These are phyloP conservation scores for Itoplectis maculator DNA, from an alignment of 2,888 invertebrate genomes.

Conservation along the genomic window DNA sequence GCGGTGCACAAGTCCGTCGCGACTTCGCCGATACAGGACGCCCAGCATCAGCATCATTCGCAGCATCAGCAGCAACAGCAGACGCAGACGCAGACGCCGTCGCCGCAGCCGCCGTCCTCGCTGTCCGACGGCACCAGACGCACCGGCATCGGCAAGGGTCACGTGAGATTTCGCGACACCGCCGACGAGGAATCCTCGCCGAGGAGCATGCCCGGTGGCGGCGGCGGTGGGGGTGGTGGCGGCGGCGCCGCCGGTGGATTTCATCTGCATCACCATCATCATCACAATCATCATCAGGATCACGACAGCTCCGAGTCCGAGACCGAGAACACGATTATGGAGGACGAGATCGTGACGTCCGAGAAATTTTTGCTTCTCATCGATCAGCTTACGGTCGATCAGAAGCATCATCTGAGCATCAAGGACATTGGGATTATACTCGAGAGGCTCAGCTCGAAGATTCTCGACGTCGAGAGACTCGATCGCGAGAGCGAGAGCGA, in stretches of 20 bases:
- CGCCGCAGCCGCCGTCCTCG: slow-evolving; percentile 86
- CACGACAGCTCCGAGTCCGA: slow-evolving; percentile 96
- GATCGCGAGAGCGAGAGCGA: slow-evolving; percentile 97
- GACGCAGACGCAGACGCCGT: slow-evolving; percentile 86
- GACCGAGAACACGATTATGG: slow-evolving; percentile 96
- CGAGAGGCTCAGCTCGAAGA: slow-evolving; percentile 96
- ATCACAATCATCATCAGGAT: slow-evolving; percentile 85
- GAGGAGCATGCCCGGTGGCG: slow-evolving; percentile 58
- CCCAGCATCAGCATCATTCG: slow-evolving; percentile 85
- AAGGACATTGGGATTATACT: slow-evolving; percentile 98
- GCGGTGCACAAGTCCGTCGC: slow-evolving; percentile 97
- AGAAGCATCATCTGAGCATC: slow-evolving; percentile 96
- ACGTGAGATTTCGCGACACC: slow-evolving; percentile 94
- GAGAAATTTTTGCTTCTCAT: slow-evolving; percentile 97
- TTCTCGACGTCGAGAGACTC: slow-evolving; percentile 95
- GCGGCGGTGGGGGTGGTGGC: slow-evolving; percentile 73
- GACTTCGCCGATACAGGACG: slow-evolving; percentile 96
- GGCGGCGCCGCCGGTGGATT: slow-evolving; percentile 76
- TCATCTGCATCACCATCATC: slow-evolving; percentile 81
- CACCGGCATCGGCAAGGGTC: slow-evolving; percentile 89
- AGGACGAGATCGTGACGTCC: slow-evolving; percentile 95
- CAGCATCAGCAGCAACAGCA: slow-evolving; percentile 80
- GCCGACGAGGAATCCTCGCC: slow-evolving; percentile 86
- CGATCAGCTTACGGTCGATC: slow-evolving; percentile 96
- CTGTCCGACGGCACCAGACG: slow-evolving; percentile 84